Evolutionary conservation across 2,888 invertebrate species (phyloP).

Genomic region (Coleophora flavipennella): DNA sequence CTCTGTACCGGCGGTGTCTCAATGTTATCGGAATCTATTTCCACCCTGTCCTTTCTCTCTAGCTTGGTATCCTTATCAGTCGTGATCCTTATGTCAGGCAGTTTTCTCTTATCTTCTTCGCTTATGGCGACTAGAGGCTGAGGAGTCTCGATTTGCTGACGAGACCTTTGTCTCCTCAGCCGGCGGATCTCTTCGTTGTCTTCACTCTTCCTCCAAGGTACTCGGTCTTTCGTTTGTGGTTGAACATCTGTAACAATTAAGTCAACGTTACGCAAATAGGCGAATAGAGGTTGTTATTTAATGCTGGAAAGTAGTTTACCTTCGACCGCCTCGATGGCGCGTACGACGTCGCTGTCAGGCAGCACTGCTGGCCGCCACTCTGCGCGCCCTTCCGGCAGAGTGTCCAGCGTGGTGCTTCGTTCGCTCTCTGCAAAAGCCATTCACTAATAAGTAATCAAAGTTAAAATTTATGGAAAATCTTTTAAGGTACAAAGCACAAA

Average conservation of each 20-base stretch:
- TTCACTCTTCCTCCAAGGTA: slow-evolving; percentile 83
- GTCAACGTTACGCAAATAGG: not conserved
- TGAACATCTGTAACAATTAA: slow-evolving; percentile 73
- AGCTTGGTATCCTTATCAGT: slow-evolving; percentile 28
- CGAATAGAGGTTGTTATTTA: not conserved
- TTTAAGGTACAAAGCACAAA: too few species aligned
- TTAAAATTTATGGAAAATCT: too few species aligned
- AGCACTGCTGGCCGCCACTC: slow-evolving; percentile 87
- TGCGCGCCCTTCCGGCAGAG: slow-evolving; percentile 79
- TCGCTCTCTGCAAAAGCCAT: slow-evolving; percentile 77
- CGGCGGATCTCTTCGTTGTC: slow-evolving; percentile 77
- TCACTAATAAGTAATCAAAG: not conserved
- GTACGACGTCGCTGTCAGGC: slow-evolving; percentile 87
- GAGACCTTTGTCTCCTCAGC: slow-evolving; percentile 70
- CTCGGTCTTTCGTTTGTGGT: slow-evolving; percentile 81
- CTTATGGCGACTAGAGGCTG: slow-evolving; percentile 70
- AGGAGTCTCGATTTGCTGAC: slow-evolving; percentile 55
- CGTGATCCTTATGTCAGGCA: slow-evolving; percentile 58
- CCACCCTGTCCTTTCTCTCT: slow-evolving; percentile 75
- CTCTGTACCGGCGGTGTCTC: slow-evolving; percentile 90
- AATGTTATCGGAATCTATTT: slow-evolving; percentile 92
- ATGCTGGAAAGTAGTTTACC: slow-evolving; percentile 56
- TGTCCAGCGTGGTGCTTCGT: slow-evolving; percentile 79
- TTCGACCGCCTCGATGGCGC: slow-evolving; percentile 89
- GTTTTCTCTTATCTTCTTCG: slow-evolving; percentile 75